These are phyloP conservation scores for Cichladusa arquata DNA, from an alignment of 2,113 vertebrate species.

Conservation along the genomic window DNA sequence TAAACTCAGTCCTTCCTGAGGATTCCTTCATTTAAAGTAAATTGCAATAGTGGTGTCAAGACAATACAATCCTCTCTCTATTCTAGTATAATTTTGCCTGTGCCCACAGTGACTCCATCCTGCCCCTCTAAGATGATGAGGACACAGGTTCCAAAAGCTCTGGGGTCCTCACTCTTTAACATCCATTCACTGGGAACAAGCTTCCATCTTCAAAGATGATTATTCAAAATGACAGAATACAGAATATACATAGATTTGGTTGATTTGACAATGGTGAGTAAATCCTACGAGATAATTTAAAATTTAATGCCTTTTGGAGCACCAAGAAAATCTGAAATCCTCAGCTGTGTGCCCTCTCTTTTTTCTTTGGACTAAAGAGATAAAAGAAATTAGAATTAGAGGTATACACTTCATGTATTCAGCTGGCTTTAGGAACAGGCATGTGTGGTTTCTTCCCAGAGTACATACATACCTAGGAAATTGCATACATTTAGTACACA, in stretches of 20 bases:
- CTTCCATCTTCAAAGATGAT: neutral
- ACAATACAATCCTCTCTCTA: neutral
- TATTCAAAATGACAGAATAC: neutral
- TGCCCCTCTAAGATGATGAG: neutral
- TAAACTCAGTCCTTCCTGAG: neutral
- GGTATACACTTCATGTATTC: neutral
- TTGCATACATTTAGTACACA: neutral
- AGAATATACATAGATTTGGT: neutral
- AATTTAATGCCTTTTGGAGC: neutral
- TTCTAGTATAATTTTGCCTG: neutral
- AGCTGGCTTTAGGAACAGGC: neutral
- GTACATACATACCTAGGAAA: neutral
- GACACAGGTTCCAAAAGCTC: neutral
- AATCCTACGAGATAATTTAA: neutral
- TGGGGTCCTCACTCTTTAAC: neutral
- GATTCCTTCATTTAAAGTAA: neutral
- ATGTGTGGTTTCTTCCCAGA: neutral
- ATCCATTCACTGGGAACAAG: neutral
- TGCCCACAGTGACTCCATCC: neutral
- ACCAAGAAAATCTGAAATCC: neutral
- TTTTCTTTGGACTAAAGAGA: neutral
- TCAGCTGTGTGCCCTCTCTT: neutral
- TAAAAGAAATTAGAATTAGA: neutral
- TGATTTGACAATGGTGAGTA: neutral
- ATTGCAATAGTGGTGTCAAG: rapidly evolving